Conservation (phyloP, 2,888 invertebrate species). For the Mimachlamys varia region DNA sequence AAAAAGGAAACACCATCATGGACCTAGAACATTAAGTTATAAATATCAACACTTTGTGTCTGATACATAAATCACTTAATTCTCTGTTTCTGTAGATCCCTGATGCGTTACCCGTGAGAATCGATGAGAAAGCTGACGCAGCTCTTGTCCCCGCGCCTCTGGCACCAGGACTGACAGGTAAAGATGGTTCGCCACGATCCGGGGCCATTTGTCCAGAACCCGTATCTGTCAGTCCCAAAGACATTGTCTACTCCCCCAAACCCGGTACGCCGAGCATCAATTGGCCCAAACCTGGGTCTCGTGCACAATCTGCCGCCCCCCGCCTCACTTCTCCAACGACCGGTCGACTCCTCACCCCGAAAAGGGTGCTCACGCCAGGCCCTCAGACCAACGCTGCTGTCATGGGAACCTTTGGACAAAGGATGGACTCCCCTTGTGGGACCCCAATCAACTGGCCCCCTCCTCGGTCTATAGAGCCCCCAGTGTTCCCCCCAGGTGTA, state of each 20-base stretch:
- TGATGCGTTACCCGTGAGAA: slow-evolving; percentile 63
- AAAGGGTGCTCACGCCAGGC: background rate
- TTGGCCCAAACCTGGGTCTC: slow-evolving; percentile 57
- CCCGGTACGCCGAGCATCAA: slow-evolving; percentile 43
- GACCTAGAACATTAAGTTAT: no score
- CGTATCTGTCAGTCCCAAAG: slow-evolving; percentile 56
- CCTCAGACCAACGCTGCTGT: slow-evolving; percentile 41
- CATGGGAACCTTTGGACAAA: slow-evolving; percentile 43
- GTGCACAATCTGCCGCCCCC: slow-evolving; percentile 51
- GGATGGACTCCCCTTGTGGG: slow-evolving; percentile 23
- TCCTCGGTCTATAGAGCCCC: slow-evolving; percentile 55
- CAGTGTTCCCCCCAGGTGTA: slow-evolving; percentile 30
- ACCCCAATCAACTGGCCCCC: slow-evolving; percentile 61
- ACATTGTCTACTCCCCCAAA: slow-evolving; percentile 53
- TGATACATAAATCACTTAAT: background rate
- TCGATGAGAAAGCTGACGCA: slow-evolving; percentile 59
- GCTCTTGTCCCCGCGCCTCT: slow-evolving; percentile 29
- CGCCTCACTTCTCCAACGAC: slow-evolving; percentile 46
- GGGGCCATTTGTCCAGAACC: slow-evolving; percentile 67
- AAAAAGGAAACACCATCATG: no score
- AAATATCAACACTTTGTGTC: background rate
- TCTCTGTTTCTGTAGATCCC: slow-evolving; percentile 58
- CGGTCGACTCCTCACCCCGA: background rate
- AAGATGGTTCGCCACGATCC: slow-evolving; percentile 55
- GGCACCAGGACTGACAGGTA: slow-evolving; percentile 39